phyloP scores from a whole-genome alignment of 2,888 invertebrate genomes.

The Xestia c-nigrum region DNA sequence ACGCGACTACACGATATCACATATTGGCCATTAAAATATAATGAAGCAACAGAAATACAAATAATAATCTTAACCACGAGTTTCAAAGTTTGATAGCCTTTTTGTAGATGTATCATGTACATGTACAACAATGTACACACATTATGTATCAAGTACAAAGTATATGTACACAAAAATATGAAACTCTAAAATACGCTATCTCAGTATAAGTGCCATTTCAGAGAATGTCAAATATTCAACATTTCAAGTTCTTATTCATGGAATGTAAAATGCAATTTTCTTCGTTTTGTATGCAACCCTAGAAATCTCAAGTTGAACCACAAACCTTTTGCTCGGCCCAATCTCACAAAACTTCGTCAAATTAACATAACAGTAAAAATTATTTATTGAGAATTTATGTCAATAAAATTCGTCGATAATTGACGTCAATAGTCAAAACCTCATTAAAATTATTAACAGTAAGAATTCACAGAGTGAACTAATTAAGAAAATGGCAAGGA shows the following conservation, averaged over 20 bases:
- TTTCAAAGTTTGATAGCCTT: constrained; percentile 1
- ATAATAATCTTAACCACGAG: constrained; percentile 16
- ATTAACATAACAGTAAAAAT: constrained; percentile 5
- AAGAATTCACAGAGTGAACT: constrained; percentile 34
- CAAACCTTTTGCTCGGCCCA: background rate
- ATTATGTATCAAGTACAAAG: too few relatives aligned
- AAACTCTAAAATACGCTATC: background rate
- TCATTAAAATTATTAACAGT: constrained; percentile 34
- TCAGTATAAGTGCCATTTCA: background rate
- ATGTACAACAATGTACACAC: background rate
- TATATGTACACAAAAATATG: background rate
- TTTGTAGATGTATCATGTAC: background rate
- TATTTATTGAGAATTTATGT: constrained; percentile 16
- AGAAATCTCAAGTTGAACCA: background rate
- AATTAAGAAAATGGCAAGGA: constrained; percentile 61
- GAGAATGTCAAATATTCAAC: background rate
- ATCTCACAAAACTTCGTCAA: constrained; percentile 13
- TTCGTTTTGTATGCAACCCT: background rate
- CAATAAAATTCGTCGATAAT: constrained; percentile 32
- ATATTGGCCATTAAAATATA: constrained; percentile 34
- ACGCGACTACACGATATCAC: constrained; percentile 30
- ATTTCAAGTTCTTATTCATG: background rate
- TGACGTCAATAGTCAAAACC: constrained; percentile 15
- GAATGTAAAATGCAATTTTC: background rate
- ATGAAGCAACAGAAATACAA: constrained; percentile 19